Percentiles rank a stretch among this genome's conserved stretches.
Conservation (phyloP, 2,113 vertebrate species). For the Clarias batrachus region DNA sequence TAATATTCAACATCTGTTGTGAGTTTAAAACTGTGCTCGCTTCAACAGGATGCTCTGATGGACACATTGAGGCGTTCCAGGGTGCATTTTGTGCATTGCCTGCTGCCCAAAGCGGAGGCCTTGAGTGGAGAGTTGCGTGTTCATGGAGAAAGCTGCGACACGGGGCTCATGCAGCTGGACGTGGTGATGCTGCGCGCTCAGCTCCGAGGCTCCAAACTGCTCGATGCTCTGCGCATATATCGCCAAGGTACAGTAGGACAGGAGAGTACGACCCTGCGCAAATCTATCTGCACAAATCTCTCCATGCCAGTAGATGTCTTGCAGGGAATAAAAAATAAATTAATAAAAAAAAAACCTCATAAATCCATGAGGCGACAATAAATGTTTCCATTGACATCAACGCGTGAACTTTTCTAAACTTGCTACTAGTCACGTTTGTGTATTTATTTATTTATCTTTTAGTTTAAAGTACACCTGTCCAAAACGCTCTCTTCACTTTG, state of each 20-base stretch:
- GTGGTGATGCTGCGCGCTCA: slow-evolving; percentile 88
- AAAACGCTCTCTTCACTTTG: too few relatives aligned
- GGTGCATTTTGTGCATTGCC: slow-evolving; percentile 91
- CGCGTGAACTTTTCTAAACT: too few relatives aligned
- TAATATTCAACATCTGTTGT: background rate
- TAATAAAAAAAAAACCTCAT: too few relatives aligned
- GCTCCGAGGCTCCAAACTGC: slow-evolving; percentile 87
- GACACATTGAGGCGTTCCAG: slow-evolving; percentile 92
- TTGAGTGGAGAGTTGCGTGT: slow-evolving; percentile 70
- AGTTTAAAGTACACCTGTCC: too few relatives aligned
- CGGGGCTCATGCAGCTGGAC: slow-evolving; percentile 88
- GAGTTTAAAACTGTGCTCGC: background rate
- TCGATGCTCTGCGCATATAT: slow-evolving; percentile 91
- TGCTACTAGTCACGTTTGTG: too few relatives aligned
- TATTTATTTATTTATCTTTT: too few relatives aligned
- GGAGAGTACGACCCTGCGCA: background rate
- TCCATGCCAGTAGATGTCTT: background rate
- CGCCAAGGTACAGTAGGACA: slow-evolving; percentile 81
- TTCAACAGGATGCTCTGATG: slow-evolving; percentile 86
- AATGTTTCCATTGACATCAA: too few relatives aligned
- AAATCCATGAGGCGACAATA: too few relatives aligned
- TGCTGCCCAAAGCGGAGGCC: slow-evolving; percentile 83
- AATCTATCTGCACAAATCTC: background rate
- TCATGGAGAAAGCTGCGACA: slow-evolving; percentile 81
- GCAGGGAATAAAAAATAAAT: too few relatives aligned